phyloP scores from a whole-genome alignment of 1,140 invertebrate genomes.

The Pseudomyrmex pallidus region DNA sequence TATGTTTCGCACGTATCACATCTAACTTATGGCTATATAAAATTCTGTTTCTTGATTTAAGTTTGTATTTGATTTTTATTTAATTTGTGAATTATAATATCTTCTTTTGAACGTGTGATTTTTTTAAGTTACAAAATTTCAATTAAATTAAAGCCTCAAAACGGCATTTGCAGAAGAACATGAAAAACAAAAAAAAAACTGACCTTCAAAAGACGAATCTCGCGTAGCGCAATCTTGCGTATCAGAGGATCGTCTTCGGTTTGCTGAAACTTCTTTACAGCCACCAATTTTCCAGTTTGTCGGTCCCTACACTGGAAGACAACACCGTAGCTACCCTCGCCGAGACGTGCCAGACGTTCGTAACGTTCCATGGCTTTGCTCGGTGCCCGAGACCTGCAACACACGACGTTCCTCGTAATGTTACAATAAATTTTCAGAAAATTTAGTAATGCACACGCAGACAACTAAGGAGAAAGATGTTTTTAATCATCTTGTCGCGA shows the following conservation, averaged over 20 bases:
- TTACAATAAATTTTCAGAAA: neutral
- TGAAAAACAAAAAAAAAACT: constrained; percentile 40
- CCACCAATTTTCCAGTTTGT: constrained; percentile 97
- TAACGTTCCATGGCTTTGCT: constrained; percentile 98
- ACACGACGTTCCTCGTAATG: constrained; percentile 55
- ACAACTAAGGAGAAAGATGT: neutral
- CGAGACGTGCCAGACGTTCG: constrained; percentile 97
- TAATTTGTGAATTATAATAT: too few species aligned
- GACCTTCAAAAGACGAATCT: constrained; percentile 99
- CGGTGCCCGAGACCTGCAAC: constrained; percentile 90
- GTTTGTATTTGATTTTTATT: too few species aligned
- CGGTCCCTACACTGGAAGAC: constrained; percentile 99
- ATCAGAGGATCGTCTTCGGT: constrained; percentile 99
- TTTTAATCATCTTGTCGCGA: too few species aligned
- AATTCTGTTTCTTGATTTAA: too few species aligned
- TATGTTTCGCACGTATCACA: too few species aligned
- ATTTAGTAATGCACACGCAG: neutral
- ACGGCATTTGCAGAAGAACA: too few species aligned
- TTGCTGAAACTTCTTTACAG: constrained; percentile 99
- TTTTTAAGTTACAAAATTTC: too few species aligned
- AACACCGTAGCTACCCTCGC: constrained; percentile 99
- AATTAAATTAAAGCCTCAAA: too few species aligned
- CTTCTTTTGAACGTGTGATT: too few species aligned
- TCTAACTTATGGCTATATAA: too few species aligned
- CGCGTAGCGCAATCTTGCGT: constrained; percentile 98